These are phyloP conservation scores for Piliocolobus tephrosceles DNA, from an alignment of 2,113 vertebrate genomes.

Conservation along the genomic window DNA sequence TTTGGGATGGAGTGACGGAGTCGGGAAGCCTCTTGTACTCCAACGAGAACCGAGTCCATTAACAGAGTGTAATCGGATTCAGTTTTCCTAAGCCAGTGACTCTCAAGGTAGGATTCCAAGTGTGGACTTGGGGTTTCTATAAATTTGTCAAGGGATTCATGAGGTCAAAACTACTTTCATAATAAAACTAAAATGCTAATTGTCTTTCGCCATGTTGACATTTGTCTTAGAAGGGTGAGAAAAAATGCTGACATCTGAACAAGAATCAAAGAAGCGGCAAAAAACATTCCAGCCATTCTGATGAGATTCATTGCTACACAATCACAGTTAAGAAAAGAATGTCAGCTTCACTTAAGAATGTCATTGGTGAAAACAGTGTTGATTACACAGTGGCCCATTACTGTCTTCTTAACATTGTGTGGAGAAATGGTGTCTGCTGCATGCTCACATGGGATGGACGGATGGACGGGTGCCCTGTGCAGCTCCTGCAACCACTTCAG, in stretches of 20 bases:
- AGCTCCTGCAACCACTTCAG: fast-evolving
- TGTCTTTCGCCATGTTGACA: not conserved
- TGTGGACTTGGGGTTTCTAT: not conserved
- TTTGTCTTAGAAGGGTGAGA: not conserved
- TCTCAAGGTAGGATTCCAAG: not conserved
- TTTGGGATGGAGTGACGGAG: fast-evolving
- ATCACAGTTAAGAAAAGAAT: not conserved
- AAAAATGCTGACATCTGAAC: not conserved
- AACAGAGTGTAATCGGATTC: not conserved
- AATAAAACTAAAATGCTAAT: not conserved
- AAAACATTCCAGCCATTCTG: not conserved
- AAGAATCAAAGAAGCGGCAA: not conserved
- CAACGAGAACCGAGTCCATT: not conserved
- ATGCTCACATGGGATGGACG: not conserved
- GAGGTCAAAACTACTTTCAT: not conserved
- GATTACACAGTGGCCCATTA: not conserved
- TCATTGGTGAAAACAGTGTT: not conserved
- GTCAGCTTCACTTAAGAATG: not conserved
- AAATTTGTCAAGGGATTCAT: not conserved
- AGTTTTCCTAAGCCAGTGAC: not conserved
- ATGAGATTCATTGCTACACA: no score
- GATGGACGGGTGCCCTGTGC: not conserved
- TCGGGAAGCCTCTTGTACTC: not conserved
- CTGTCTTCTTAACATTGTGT: not conserved
- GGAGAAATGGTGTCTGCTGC: no score